Evolutionary conservation across 2,888 invertebrate genomes (phyloP).

Genomic region (Pseudococcus jackbeardsleyi): DNA sequence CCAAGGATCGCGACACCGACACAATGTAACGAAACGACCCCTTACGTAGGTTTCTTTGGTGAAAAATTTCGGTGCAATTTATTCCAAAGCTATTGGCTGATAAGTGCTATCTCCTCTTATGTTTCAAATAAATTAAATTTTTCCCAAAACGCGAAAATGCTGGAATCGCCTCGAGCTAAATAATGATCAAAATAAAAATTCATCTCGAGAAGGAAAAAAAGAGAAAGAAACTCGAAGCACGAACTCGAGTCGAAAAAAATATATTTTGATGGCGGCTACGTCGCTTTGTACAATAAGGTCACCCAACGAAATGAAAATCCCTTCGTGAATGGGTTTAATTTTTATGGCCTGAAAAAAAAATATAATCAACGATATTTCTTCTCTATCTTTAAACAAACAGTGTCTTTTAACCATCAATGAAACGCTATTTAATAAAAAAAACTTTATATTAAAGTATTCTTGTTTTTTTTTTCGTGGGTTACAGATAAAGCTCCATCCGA

Average conservation of each 20-base stretch:
- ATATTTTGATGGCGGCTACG: not conserved
- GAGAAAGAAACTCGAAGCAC: not conserved
- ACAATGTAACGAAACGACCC: not conserved
- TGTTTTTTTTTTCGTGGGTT: conserved; percentile 69
- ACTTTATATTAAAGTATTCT: not conserved
- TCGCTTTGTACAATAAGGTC: not conserved
- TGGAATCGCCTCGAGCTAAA: not conserved
- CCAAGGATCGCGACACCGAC: not conserved
- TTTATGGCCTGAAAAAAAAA: not conserved
- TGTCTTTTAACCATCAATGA: not conserved
- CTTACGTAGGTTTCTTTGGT: not conserved
- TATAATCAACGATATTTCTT: not conserved
- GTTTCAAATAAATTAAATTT: conserved; percentile 40
- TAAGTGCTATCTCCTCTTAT: not conserved
- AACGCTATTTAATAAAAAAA: conserved; percentile 28
- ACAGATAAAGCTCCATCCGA: conserved; percentile 94
- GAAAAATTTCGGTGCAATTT: not conserved
- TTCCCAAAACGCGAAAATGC: not conserved
- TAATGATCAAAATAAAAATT: not conserved
- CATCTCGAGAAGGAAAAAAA: not conserved
- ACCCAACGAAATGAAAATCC: not conserved
- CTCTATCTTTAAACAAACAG: not conserved
- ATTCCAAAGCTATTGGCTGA: conserved; percentile 9
- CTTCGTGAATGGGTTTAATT: not conserved
- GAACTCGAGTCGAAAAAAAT: not conserved